Conservation (phyloP, 2,113 vertebrate genomes). For the Triplophysa siluroides region DNA sequence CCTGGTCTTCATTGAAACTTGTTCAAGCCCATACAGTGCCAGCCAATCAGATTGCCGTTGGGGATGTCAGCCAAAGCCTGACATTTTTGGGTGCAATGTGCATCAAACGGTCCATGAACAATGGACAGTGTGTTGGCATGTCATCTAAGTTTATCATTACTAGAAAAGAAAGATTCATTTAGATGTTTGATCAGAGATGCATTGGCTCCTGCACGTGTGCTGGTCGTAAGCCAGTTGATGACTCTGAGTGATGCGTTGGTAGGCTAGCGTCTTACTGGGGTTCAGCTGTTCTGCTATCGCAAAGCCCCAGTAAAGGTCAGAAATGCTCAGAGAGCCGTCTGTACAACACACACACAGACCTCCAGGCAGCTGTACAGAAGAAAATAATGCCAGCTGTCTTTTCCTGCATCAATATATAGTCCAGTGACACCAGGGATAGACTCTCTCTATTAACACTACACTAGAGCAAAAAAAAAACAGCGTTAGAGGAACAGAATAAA, state of each 20-base stretch:
- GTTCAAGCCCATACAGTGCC: too few relatives aligned
- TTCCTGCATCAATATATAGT: not conserved
- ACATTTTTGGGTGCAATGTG: too few relatives aligned
- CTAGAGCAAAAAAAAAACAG: not conserved
- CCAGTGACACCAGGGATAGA: not conserved
- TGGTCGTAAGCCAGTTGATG: not conserved
- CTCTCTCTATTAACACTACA: not conserved
- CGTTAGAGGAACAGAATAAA: not conserved
- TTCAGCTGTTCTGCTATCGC: conserved; percentile 12
- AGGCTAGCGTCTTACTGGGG: not conserved
- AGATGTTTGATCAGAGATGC: not conserved
- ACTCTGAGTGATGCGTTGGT: not conserved
- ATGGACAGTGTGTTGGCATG: too few relatives aligned
- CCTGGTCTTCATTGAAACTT: too few relatives aligned
- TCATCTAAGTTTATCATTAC: too few relatives aligned
- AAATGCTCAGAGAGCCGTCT: not conserved
- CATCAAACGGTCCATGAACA: too few relatives aligned
- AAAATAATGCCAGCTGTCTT: conserved; percentile 5
- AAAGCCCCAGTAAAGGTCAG: conserved; percentile 28
- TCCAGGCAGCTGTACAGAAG: not conserved
- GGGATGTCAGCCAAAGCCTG: too few relatives aligned
- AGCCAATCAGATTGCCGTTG: too few relatives aligned
- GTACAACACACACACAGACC: not conserved
- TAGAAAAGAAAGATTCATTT: too few relatives aligned
- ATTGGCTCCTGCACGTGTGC: not conserved